Evolutionary conservation across 2,888 invertebrate genomes (phyloP).

Genomic region (Conus canariensis): DNA sequence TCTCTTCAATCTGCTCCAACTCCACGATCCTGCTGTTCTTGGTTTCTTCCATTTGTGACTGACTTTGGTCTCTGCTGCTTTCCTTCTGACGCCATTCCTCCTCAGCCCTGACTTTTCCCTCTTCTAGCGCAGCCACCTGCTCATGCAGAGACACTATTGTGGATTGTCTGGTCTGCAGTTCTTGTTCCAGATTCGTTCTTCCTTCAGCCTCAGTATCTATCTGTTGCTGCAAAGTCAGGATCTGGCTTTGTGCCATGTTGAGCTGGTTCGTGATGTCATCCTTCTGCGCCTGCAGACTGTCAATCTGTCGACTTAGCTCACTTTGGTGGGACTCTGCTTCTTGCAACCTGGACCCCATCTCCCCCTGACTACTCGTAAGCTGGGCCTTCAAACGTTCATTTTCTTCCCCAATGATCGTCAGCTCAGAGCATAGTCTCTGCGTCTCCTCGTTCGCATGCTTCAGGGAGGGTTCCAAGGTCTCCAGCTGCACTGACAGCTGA

Average conservation of each 20-base stretch:
- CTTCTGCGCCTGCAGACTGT: slow-evolving; percentile 27
- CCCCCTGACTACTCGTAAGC: slow-evolving; percentile 34
- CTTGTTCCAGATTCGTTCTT: slow-evolving; percentile 48
- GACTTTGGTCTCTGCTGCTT: slow-evolving; percentile 44
- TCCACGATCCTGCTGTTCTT: slow-evolving; percentile 41
- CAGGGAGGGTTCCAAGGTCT: slow-evolving; percentile 33
- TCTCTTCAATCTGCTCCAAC: slow-evolving; percentile 38
- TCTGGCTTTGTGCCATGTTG: slow-evolving; percentile 16
- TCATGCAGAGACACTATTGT: slow-evolving; percentile 44
- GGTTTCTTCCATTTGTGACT: slow-evolving; percentile 41
- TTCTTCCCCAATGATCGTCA: slow-evolving; percentile 26
- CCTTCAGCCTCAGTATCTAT: slow-evolving; percentile 13
- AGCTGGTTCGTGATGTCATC: slow-evolving; percentile 36
- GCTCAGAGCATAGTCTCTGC: slow-evolving; percentile 51
- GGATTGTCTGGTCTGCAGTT: slow-evolving; percentile 55
- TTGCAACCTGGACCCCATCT: slow-evolving; percentile 33
- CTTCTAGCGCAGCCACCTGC: slow-evolving; percentile 50
- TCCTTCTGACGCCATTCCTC: slow-evolving; percentile 54
- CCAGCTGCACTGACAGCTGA: slow-evolving; percentile 33
- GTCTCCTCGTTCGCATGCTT: slow-evolving; percentile 54
- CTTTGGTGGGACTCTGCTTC: slow-evolving; percentile 24
- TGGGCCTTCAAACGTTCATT: slow-evolving; percentile 31
- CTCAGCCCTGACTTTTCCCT: slow-evolving; percentile 48
- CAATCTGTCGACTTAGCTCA: slow-evolving; percentile 36
- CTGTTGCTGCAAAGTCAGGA: slow-evolving; percentile 28